phyloP scores from a whole-genome alignment of 2,113 vertebrate species.

The Indicator maculatus region DNA sequence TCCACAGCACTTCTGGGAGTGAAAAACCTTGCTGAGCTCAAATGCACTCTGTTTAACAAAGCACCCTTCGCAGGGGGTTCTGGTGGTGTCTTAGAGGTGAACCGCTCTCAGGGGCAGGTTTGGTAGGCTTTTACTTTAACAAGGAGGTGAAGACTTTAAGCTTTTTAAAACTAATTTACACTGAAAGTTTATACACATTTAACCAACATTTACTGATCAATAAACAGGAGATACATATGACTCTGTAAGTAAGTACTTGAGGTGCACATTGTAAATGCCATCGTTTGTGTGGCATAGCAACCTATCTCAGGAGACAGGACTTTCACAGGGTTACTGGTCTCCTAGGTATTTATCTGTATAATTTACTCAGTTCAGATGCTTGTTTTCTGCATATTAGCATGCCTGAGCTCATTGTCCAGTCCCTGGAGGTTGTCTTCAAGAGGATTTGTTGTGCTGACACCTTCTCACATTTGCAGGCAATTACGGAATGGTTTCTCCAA shows the following conservation, averaged over 20 bases:
- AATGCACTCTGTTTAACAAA: background rate
- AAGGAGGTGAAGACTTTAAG: background rate
- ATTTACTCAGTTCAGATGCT: constrained; percentile 3
- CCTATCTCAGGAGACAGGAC: background rate
- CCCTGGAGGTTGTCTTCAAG: background rate
- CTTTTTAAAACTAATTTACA: background rate
- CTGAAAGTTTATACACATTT: background rate
- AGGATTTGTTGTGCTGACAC: constrained; percentile 17
- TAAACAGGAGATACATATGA: background rate
- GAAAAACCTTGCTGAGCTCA: background rate
- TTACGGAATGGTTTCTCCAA: background rate
- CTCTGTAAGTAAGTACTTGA: background rate
- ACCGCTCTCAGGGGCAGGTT: background rate
- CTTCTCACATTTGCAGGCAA: background rate
- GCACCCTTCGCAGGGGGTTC: background rate
- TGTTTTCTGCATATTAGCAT: background rate
- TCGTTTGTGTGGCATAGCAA: constrained; percentile 4
- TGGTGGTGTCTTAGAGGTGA: background rate
- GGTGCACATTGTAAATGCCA: background rate
- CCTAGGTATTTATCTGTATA: constrained; percentile 30
- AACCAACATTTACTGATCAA: background rate
- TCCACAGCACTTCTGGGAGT: background rate
- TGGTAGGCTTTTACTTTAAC: background rate
- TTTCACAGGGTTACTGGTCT: background rate
- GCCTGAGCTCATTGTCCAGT: constrained; percentile 31